Base-by-base conservation (phyloP, 2,888 invertebrate species). In the Sinohyriopsis cumingii region DNA sequence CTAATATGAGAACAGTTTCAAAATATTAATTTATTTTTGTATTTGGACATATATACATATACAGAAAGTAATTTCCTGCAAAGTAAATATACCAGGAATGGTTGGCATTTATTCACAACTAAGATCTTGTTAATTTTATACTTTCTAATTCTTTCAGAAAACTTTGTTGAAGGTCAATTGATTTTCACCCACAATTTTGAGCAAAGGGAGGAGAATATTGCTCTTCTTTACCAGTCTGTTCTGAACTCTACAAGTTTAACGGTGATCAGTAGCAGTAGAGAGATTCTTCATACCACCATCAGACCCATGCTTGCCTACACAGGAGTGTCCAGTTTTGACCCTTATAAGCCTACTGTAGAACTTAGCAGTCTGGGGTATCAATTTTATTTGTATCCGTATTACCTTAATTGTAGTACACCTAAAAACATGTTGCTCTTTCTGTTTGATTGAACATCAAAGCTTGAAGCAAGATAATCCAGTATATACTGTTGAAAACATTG, bases 261-360 rank as follows among this genome's bases (percentile, higher is more conserved):
- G 15, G 66, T 77, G 7, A 62, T 69, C 15, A 68, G 67, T 54
- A 68, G 73, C 3, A 59, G 69, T 33, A 69, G 75, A 5, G 75
- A 77, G n/a, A 57, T 65, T 20, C 69, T 68, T 45, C 69, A 69
- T n/a, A 69, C 75, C 63, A 74, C 78, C 63, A 62, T 82, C 6
- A 75, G 74, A 60, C 76, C 81, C 18, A 77, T 81, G 79, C 64
- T 86, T 55, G 78, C 83, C 9, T 83, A 83, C 72, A 77, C 71
- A 59, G 76, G 75, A 57, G 78, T 84, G n/a, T 61, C 72, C 2
- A 82, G 82, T 63, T 72, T 86, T 65, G 86, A 86, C 67, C 82
- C 84, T 9, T 55, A 64, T 20, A 73, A 79, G 15, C 79, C 76
- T 0, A 60, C 67, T 9, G 71, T 77, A 12, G 65, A 68, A 20